Conservation (phyloP, 2,113 vertebrate genomes). For the Meleagris gallopavo region DNA sequence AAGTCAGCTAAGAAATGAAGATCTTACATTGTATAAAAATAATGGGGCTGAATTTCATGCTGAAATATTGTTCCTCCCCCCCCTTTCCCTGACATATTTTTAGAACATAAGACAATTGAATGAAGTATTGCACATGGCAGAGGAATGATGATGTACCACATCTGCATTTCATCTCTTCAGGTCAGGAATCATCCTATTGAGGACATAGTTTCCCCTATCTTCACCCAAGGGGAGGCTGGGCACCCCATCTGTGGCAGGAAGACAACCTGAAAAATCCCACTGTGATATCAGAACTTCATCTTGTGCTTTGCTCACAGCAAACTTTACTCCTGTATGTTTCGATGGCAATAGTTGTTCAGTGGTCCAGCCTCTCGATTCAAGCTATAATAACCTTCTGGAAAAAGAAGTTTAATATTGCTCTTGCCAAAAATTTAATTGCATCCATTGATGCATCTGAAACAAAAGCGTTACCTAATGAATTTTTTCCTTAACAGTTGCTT, state of each 20-base stretch:
- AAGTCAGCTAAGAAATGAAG: neutral
- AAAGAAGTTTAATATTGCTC: neutral
- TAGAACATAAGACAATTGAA: neutral
- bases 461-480: slow-evolving; percentile 11
- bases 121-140: neutral
- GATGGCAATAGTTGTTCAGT: neutral
- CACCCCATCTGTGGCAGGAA: neutral
- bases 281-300: neutral
- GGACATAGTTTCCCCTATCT: neutral
- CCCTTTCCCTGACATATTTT: neutral
- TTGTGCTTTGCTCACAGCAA: neutral
- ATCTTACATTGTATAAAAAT: neutral
- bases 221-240: rapidly evolving
- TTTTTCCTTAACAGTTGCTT: slow-evolving; percentile 7
- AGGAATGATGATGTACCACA: neutral
- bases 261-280: neutral
- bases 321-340: neutral
- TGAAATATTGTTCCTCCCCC: neutral
- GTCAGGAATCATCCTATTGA: neutral
- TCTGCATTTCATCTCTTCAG: neutral
- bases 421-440: slow-evolving; percentile 63
- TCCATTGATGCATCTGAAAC: slow-evolving; percentile 56
- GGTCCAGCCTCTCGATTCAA: neutral
- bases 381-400: slow-evolving; percentile 49
- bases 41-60: neutral